Evolutionary conservation across 2,797 vertebrate genomes (phyloP), one percentile per base, ranked within the genome.

Genomic region (Neosalanx taihuensis): DNA sequence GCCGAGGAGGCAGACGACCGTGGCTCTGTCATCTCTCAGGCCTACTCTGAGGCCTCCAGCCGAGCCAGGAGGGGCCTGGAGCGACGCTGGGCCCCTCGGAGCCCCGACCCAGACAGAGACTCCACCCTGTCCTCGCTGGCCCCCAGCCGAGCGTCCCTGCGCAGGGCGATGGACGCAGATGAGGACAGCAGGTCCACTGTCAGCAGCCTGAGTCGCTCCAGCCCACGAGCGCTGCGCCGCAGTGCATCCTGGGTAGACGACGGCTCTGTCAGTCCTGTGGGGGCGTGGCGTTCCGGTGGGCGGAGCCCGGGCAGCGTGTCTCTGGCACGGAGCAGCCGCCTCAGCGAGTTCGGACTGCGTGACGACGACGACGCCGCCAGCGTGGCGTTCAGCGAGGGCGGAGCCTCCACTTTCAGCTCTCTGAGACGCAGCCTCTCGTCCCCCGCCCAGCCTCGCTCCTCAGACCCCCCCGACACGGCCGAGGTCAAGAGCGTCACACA

Each of bases 391-490:
- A 93, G 90, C 2, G 92, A 93, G 73, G 83, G 85, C 0, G 83
- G 80, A 6, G 86, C 88, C 3, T 95, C 95, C 0, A 82, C 91
- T 61, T 93, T 88, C 7, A 95, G 96, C 85, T 94, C 96, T 20
- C 63, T 87, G 63, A 90, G 89, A 29, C 95, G 96, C 65, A 98
- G 97, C 75, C 89, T 95, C 74, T 98, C 97, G 0, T 95, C 92
- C 67, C 96, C 97, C 0, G 91, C 92, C 0, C 93, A 90, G 66
- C 89, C 93, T 0, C 92, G 86, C 3, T 75, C 92, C 13, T 86
- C 93, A 0, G 83, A 73, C 60, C 64, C 35, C 18, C 5, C 72
- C 1, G 90, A 91, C 0, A 49, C 77, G 5, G 83, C 92, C 0
- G 85, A 93, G 0, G 18, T 87, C 62, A 93, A 91, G 74, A 83